These are phyloP conservation scores for Antidorcas marsupialis DNA, from an alignment of 2,113 vertebrate species.

Conservation along the genomic window DNA sequence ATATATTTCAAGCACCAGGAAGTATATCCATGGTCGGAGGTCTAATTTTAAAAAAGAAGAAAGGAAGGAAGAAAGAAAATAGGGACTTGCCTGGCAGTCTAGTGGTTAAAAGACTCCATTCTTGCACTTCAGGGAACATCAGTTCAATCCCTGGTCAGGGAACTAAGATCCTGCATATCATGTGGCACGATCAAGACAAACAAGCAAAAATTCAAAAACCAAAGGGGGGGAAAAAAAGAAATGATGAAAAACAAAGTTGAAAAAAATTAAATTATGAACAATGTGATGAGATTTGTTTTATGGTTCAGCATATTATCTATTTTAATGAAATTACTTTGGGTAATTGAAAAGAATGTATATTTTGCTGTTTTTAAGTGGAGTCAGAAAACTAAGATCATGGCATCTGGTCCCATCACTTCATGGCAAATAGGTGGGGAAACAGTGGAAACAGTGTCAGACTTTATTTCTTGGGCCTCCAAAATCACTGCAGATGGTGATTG, in stretches of 20 bases:
- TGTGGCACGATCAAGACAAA: background rate
- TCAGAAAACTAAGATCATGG: too few relatives aligned
- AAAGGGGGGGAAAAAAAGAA: background rate
- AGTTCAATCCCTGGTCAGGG: background rate
- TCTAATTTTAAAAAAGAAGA: background rate
- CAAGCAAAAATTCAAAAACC: background rate
- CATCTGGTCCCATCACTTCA: too few relatives aligned
- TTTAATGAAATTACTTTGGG: background rate
- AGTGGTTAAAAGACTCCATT: background rate
- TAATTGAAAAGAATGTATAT: background rate
- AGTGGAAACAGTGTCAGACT: too few relatives aligned
- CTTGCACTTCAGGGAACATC: background rate
- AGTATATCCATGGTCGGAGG: background rate
- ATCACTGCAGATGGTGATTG: too few relatives aligned
- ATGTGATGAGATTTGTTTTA: background rate
- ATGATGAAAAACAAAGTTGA: background rate
- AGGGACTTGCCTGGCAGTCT: background rate
- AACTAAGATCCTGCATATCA: background rate
- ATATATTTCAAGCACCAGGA: background rate
- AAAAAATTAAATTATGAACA: background rate
- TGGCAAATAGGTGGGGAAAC: too few relatives aligned
- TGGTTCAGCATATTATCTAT: background rate
- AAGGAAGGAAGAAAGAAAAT: background rate
- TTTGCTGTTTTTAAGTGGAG: background rate
- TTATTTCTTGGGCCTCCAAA: too few relatives aligned